Percentiles rank a stretch among this genome's conserved stretches.
Evolutionary conservation across 1,140 invertebrate genomes (phyloP).

Genomic region (Aporrectodea caliginosa): DNA sequence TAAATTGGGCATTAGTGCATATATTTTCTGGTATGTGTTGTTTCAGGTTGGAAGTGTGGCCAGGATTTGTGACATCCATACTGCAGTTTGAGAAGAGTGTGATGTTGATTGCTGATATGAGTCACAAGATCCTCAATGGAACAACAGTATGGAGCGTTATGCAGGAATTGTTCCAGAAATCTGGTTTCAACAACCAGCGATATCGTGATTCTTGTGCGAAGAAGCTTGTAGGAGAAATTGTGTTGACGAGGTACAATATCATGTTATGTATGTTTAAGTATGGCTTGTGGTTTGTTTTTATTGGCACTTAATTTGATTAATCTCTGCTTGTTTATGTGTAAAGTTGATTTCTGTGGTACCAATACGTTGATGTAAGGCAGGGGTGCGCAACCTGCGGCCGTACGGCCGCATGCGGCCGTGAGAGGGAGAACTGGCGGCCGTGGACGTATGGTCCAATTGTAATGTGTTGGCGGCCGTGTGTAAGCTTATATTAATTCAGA

Average conservation of each 20-base stretch:
- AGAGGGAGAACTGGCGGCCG: too few species aligned
- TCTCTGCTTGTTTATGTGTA: too few species aligned
- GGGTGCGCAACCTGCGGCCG: too few species aligned
- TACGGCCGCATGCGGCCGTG: too few species aligned
- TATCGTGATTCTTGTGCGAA: slow-evolving; percentile 61
- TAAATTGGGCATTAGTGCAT: too few species aligned
- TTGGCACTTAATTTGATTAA: too few species aligned
- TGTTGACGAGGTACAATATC: slow-evolving; percentile 68
- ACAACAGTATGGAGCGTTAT: slow-evolving; percentile 73
- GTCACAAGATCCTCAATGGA: slow-evolving; percentile 73
- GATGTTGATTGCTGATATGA: slow-evolving; percentile 77
- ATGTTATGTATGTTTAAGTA: background rate
- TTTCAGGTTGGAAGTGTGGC: slow-evolving; percentile 75
- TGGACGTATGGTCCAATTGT: too few species aligned
- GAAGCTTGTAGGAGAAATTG: slow-evolving; percentile 66
- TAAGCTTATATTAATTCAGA: too few species aligned
- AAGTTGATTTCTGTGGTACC: too few species aligned
- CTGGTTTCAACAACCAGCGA: slow-evolving; percentile 38
- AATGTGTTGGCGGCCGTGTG: too few species aligned
- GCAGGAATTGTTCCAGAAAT: slow-evolving; percentile 53
- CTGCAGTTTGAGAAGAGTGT: slow-evolving; percentile 77
- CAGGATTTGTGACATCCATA: slow-evolving; percentile 74
- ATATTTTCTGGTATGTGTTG: slow-evolving; percentile 11
- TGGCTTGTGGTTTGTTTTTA: background rate
- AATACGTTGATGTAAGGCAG: too few species aligned